These are phyloP conservation scores for Kryptopterus vitreolus DNA, from an alignment of 2,797 vertebrate genomes.

Conservation along the genomic window DNA sequence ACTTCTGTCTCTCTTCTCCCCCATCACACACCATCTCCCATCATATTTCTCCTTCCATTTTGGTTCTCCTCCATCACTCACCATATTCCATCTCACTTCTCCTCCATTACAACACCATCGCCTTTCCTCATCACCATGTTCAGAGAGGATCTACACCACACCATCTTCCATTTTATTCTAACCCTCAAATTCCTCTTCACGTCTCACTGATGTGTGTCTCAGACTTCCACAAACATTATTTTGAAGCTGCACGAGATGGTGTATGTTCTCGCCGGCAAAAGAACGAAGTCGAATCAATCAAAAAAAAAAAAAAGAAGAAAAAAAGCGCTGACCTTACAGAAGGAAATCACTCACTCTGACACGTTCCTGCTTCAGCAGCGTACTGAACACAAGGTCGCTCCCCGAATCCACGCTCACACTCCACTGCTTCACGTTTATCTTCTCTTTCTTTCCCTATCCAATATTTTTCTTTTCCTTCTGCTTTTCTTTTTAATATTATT, in stretches of 20 bases:
- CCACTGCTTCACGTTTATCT: slow-evolving; percentile 23
- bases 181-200: neutral
- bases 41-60: too few species aligned
- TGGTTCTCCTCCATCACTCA: too few species aligned
- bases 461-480: neutral
- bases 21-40: too few species aligned
- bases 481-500: neutral
- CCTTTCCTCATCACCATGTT: too few species aligned
- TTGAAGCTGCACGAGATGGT: neutral
- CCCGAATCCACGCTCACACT: slow-evolving; percentile 66
- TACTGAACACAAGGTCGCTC: slow-evolving; percentile 73
- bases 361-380: slow-evolving; percentile 66
- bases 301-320: slow-evolving; percentile 67
- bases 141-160: too few species aligned
- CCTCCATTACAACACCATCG: too few species aligned
- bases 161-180: too few species aligned
- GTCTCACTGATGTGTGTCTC: neutral
- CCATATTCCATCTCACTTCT: too few species aligned
- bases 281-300: slow-evolving; percentile 47
- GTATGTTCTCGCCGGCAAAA: slow-evolving; percentile 9
- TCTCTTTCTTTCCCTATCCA: too few species aligned
- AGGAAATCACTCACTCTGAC: slow-evolving; percentile 71
- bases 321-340: slow-evolving; percentile 69
- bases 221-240: neutral
- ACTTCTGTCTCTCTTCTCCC: too few species aligned